These are phyloP conservation scores for Ceratosolen solmsi DNA, from an alignment of 1,140 invertebrate genomes.

Conservation along the genomic window DNA sequence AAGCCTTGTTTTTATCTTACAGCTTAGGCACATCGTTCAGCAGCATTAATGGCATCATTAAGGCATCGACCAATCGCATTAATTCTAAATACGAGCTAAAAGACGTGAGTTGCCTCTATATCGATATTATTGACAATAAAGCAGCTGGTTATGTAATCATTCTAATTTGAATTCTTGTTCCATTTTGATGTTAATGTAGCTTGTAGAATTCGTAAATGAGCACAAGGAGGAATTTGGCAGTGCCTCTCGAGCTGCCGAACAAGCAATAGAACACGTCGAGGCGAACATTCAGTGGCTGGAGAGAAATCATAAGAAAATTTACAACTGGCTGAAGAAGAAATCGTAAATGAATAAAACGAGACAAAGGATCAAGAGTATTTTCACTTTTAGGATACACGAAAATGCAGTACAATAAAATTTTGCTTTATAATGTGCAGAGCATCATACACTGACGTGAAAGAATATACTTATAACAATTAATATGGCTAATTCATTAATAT, in stretches of 20 bases:
- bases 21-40: constrained; percentile 82
- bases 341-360: constrained; percentile 3
- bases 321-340: constrained; percentile 78
- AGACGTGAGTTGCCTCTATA: constrained; percentile 76
- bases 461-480: too few species aligned
- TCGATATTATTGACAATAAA: neutral
- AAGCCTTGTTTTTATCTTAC: too few species aligned
- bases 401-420: too few species aligned
- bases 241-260: constrained; percentile 80
- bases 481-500: too few species aligned
- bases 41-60: constrained; percentile 83
- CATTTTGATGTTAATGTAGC: constrained; percentile 65
- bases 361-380: too few species aligned
- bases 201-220: constrained; percentile 78
- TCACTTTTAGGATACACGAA: too few species aligned
- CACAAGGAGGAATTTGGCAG: constrained; percentile 77
- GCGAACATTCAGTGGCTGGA: constrained; percentile 88
- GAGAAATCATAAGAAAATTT: constrained; percentile 81
- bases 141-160: too few species aligned
- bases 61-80: constrained; percentile 80
- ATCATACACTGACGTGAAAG: too few species aligned
- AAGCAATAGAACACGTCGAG: constrained; percentile 84
- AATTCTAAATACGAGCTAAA: constrained; percentile 83
- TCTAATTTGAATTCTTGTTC: too few species aligned
- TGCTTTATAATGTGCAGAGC: too few species aligned